Conservation (phyloP, 2,113 vertebrate species). For the Calyptommatus sinebrachiatus region DNA sequence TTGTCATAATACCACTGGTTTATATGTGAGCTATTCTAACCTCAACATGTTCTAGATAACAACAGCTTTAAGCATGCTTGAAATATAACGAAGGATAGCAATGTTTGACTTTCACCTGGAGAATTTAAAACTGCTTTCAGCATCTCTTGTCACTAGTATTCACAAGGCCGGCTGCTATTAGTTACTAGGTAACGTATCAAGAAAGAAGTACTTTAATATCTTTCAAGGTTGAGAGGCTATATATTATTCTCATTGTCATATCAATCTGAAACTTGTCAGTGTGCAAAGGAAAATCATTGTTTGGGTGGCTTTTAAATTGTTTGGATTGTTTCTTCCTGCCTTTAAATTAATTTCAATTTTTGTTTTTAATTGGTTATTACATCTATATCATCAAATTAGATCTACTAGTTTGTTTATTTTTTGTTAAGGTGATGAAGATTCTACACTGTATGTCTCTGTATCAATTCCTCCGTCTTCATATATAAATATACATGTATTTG, state of each 20-base stretch:
- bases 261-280: conserved; percentile 62
- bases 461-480: no score
- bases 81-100: conserved; percentile 31
- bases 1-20: neutral
- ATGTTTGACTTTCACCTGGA: conserved; percentile 47
- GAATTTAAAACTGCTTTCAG: conserved; percentile 59
- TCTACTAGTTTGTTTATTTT: neutral
- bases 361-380: conserved; percentile 6
- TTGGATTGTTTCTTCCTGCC: conserved; percentile 29
- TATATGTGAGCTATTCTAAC: neutral
- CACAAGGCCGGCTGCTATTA: conserved; percentile 60
- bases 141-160: conserved; percentile 66
- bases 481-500: no score
- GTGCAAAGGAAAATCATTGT: conserved; percentile 50
- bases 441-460: neutral
- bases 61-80: conserved; percentile 9
- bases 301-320: conserved; percentile 39
- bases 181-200: conserved; percentile 75
- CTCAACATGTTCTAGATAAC: conserved; percentile 27
- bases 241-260: conserved; percentile 60
- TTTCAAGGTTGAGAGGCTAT: conserved; percentile 72
- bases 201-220: conserved; percentile 63
- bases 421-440: neutral
- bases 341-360: conserved; percentile 15
- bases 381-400: neutral